Evolutionary conservation across 2,888 invertebrate genomes (phyloP).

Genomic region (Apamea epomidion): DNA sequence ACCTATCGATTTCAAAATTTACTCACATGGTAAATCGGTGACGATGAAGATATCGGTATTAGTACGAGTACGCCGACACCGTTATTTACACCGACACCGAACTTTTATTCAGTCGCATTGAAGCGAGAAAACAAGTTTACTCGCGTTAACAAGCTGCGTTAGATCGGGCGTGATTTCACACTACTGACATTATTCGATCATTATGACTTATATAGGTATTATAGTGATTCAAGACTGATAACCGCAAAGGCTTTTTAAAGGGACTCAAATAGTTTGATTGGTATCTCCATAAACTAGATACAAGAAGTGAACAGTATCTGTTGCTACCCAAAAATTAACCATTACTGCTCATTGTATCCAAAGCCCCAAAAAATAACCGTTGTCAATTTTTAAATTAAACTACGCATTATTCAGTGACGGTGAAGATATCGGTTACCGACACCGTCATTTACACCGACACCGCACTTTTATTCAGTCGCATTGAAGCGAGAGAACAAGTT

Average conservation of each 20-base stretch:
- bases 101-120: conserved; percentile 45
- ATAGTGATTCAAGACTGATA: no score
- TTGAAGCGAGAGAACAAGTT: conserved; percentile 76
- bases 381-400: neutral
- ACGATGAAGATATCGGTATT: neutral
- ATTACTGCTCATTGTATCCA: no score
- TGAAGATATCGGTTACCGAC: neutral
- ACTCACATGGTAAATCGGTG: neutral
- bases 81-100: conserved; percentile 47
- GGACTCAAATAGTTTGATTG: no score
- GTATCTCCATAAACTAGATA: no score
- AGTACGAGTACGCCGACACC: neutral
- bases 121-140: conserved; percentile 78
- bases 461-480: conserved; percentile 56
- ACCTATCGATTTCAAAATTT: neutral
- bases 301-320: no score
- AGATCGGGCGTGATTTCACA: conserved; percentile 81
- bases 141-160: conserved; percentile 85
- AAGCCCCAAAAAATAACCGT: no score
- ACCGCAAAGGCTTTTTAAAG: no score
- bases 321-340: no score
- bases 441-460: conserved; percentile 25
- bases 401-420: neutral
- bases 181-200: no score
- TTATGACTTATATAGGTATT: no score